Conservation (phyloP, 2,888 invertebrate species). For the Dynastes grantii region DNA sequence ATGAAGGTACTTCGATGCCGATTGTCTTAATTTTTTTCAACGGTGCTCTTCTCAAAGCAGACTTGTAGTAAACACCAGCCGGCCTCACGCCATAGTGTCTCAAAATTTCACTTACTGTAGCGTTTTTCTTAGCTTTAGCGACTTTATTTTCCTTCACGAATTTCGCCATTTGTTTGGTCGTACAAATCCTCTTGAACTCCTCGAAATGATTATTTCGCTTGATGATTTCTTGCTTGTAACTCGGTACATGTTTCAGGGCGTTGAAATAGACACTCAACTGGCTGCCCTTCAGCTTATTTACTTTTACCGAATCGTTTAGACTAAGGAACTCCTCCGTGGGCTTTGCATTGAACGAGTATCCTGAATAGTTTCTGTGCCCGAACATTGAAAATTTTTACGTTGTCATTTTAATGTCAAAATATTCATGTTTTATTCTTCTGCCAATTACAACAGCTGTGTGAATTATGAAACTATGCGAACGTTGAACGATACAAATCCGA, state of each 20-base stretch:
- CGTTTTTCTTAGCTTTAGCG: not conserved
- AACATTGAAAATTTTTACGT: conserved; percentile 52
- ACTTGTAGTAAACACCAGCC: conserved; percentile 26
- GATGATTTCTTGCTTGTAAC: conserved; percentile 49
- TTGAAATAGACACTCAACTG: conserved; percentile 47
- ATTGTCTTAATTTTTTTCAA: conserved; percentile 52
- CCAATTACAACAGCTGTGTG: not conserved
- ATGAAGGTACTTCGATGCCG: conserved; percentile 51
- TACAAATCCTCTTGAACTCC: conserved; percentile 52
- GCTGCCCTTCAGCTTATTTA: conserved; percentile 53
- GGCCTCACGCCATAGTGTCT: conserved; percentile 45
- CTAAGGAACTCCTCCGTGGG: conserved; percentile 49
- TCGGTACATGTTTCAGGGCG: conserved; percentile 7
- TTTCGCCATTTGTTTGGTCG: not conserved
- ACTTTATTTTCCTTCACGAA: conserved; percentile 12
- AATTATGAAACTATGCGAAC: not conserved
- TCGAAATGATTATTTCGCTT: conserved; percentile 54
- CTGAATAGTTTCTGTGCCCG: conserved; percentile 53
- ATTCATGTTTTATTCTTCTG: not conserved
- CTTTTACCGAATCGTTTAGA: conserved; percentile 55
- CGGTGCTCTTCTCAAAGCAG: conserved; percentile 52
- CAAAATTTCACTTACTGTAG: conserved; percentile 33
- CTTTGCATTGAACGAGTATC: conserved; percentile 6
- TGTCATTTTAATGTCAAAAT: conserved; percentile 46
- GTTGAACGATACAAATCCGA: not conserved